Conservation (phyloP, 2,113 vertebrate genomes). For the Corydoras maculifer region DNA sequence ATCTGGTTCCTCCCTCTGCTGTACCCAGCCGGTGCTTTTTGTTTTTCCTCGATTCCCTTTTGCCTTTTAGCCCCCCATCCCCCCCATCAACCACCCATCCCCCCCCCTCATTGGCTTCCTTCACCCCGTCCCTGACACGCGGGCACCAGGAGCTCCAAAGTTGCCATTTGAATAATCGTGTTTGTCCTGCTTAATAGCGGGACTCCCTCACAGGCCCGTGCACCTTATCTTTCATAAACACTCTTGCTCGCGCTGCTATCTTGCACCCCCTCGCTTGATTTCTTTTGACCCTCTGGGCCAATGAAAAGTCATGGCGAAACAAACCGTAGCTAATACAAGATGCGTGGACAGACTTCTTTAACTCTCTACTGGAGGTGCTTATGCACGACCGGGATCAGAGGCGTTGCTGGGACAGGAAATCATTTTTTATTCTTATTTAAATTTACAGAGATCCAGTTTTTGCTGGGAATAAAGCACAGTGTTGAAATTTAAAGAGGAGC, state of each 20-base stretch:
- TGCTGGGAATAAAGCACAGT: too few species aligned
- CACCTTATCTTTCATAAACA: conserved; percentile 68
- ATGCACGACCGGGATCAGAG: neutral
- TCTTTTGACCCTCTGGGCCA: conserved; percentile 45
- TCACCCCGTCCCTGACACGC: conserved; percentile 43
- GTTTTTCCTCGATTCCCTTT: conserved; percentile 49
- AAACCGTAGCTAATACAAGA: conserved; percentile 28
- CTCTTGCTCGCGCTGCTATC: conserved; percentile 58
- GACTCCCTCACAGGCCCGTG: conserved; percentile 58
- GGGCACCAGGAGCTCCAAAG: conserved; percentile 60
- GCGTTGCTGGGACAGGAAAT: too few species aligned
- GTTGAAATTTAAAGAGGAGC: too few species aligned
- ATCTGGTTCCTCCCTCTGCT: conserved; percentile 38
- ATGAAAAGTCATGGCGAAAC: conserved; percentile 45
- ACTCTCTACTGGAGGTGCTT: neutral
- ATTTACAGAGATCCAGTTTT: too few species aligned
- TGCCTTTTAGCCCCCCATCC: conserved; percentile 28
- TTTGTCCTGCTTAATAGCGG: conserved; percentile 72
- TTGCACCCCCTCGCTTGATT: conserved; percentile 45
- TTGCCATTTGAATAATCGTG: conserved; percentile 71
- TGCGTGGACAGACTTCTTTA: neutral
- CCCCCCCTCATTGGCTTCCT: conserved; percentile 12
- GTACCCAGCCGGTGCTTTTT: conserved; percentile 1
- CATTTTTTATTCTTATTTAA: too few species aligned
- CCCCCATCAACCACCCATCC: conserved; percentile 19